A percentile compares a stretch with the other conserved stretches of the same genome.
phyloP scores from a whole-genome alignment of 2,797 vertebrate species.

The Poeciliopsis gracilis region DNA sequence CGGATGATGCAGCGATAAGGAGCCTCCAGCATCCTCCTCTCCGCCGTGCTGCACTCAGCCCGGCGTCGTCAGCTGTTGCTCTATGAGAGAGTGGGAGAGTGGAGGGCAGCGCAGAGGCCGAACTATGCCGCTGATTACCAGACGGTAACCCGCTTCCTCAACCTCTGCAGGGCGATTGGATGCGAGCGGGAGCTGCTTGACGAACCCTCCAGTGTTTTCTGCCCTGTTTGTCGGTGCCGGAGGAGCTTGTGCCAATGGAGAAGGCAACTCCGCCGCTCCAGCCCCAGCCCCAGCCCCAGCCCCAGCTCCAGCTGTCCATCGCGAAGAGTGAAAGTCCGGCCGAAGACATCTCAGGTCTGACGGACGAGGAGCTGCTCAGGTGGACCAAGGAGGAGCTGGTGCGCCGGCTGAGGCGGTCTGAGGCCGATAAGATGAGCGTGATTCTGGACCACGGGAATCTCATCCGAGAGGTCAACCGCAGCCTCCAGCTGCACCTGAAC shows the following conservation, averaged over 20 bases:
- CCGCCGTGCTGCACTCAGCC: constrained; percentile 44
- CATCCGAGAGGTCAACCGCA: constrained; percentile 97
- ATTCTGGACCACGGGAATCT: constrained; percentile 98
- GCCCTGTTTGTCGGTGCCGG: constrained; percentile 62
- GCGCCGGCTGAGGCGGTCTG: constrained; percentile 90
- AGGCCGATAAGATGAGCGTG: constrained; percentile 98
- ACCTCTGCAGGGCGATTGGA: constrained; percentile 66
- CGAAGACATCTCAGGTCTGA: constrained; percentile 92
- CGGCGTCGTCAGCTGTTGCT: constrained; percentile 83
- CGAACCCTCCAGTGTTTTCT: constrained; percentile 73
- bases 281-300: constrained; percentile 65
- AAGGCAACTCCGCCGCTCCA: constrained; percentile 78
- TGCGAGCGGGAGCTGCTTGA: constrained; percentile 69
- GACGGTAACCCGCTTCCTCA: constrained; percentile 52
- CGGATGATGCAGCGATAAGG: constrained; percentile 69
- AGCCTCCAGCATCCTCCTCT: constrained; percentile 54
- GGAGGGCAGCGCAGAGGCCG: constrained; percentile 52
- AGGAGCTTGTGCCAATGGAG: constrained; percentile 78
- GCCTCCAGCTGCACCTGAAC: constrained; percentile 95
- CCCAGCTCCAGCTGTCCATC: constrained; percentile 83
- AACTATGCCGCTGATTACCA: constrained; percentile 69
- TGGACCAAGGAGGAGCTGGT: constrained; percentile 97
- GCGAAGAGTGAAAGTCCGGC: constrained; percentile 86
- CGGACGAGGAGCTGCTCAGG: constrained; percentile 94
- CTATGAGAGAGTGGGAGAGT: constrained; percentile 57